Evolutionary conservation across 2,888 invertebrate species (phyloP), one percentile per base, ranked within the genome.

Genomic region (Drosophila infuscata): DNA sequence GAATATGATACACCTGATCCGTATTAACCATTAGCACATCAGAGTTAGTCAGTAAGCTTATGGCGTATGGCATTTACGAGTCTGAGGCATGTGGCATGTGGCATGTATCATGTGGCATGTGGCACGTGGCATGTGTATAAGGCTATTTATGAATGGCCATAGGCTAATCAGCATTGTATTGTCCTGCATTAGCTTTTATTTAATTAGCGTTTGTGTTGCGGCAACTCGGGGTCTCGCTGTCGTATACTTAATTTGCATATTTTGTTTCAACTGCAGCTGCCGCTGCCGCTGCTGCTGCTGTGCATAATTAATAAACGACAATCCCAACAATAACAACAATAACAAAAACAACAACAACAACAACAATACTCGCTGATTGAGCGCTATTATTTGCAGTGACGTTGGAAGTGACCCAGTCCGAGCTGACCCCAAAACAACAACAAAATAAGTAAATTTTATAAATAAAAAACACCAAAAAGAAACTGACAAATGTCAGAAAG

Each of bases 291-390:
- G 36, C 46, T 38, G 8, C 38, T 53, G 62, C 53, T 67, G 33
- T 59, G 78, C 81, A 77, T 79, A 79, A 81, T 79, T 77, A 79
- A 77, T 81, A 81, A 78, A 78, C 46, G 71, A 56, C 70, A 72
- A 70, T 46, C 60, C 54, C 57, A 71, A 48, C 48, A 48, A 36
- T 38, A 51, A 48, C 15, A 38, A 49, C 35, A 56, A 59, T 57
- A 20, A 46, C 20, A 41, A 53, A n/a, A n/a, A n/a, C n/a, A 51
- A 48, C 15, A 38, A 49, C 35, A 56, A 59, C 60, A 20, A 46
- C 20, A 41, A 53, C 32, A 56, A 60, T 61, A 51, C 56, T 33
- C 65, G 32, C 72, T 79, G 81, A 79, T 79, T 79, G 79, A 78
- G 77, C 49, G 53, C 71, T 71, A 76, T 78, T 81, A 76, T 78